phyloP scores from a whole-genome alignment of 2,797 vertebrate species.

The Gambusia yucatana region DNA sequence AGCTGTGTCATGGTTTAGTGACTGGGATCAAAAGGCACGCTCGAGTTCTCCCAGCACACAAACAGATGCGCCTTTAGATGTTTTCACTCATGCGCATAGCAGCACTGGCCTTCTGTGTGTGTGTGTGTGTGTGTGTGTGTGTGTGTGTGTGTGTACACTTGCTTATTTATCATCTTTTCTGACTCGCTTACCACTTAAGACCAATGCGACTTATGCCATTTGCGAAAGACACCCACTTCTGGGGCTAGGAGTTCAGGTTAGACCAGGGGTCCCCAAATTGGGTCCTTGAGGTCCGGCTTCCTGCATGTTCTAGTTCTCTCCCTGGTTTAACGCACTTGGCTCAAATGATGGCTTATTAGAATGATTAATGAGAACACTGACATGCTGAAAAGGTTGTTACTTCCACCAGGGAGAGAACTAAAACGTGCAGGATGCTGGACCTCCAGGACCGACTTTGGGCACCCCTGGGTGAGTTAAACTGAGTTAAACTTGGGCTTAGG shows the following conservation, averaged over 20 bases:
- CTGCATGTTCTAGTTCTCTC: too few relatives aligned
- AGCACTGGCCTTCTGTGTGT: slow-evolving; percentile 15
- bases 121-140: background rate
- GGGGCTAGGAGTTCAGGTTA: background rate
- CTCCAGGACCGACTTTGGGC: too few relatives aligned
- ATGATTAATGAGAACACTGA: background rate
- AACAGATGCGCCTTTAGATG: slow-evolving; percentile 31
- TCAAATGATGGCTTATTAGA: too few relatives aligned
- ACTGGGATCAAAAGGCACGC: slow-evolving; percentile 51
- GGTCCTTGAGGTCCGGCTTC: too few relatives aligned
- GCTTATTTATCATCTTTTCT: background rate
- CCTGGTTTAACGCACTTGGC: too few relatives aligned
- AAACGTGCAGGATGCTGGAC: too few relatives aligned
- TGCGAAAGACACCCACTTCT: background rate
- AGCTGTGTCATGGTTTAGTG: slow-evolving; percentile 74
- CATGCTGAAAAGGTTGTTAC: background rate
- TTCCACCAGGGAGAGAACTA: too few relatives aligned
- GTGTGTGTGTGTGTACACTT: background rate
- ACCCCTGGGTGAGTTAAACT: background rate
- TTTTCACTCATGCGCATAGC: slow-evolving; percentile 37
- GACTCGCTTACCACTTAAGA: background rate
- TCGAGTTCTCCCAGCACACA: slow-evolving; percentile 21
- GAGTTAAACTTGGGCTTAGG: background rate
- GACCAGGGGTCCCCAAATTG: background rate
- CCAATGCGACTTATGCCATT: background rate